Evolutionary conservation across 2,888 invertebrate genomes (phyloP).

Genomic region (Hydrotaea cyrtoneurina): DNA sequence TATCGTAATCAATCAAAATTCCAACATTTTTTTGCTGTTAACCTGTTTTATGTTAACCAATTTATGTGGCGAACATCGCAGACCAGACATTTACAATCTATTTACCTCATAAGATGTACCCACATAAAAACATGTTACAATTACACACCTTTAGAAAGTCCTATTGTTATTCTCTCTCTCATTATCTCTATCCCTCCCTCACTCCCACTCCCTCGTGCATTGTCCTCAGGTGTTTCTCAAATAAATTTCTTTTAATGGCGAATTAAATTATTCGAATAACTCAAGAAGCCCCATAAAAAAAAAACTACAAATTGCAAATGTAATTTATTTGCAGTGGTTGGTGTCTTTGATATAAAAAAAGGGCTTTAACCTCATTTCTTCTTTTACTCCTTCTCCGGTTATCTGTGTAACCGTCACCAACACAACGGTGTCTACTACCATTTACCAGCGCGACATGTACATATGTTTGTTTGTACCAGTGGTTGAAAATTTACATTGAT

Average conservation of each 20-base stretch:
- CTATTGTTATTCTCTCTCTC: conserved; percentile 21
- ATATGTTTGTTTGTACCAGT: background rate
- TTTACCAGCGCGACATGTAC: conserved; percentile 26
- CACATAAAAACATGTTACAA: background rate
- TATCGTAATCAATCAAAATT: too few relatives aligned
- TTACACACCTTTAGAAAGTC: conserved; percentile 37
- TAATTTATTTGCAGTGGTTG: conserved; percentile 20
- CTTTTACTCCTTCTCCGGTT: background rate
- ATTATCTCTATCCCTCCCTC: background rate
- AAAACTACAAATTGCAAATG: conserved; percentile 49
- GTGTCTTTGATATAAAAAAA: conserved; percentile 36
- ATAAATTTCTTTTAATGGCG: conserved; percentile 32
- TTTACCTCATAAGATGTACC: too few relatives aligned
- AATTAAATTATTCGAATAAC: conserved; percentile 29
- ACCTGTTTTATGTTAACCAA: too few relatives aligned
- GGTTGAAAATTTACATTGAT: background rate
- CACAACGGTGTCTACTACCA: conserved; percentile 4
- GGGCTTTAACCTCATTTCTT: conserved; percentile 62
- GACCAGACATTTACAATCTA: too few relatives aligned
- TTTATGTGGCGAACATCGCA: too few relatives aligned
- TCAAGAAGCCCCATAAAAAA: conserved; percentile 60
- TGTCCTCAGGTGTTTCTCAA: background rate
- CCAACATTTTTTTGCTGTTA: too few relatives aligned
- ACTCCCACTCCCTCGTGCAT: background rate
- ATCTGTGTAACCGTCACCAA: background rate